phyloP scores from a whole-genome alignment of 2,113 vertebrate species.

The Cromileptes altivelis region DNA sequence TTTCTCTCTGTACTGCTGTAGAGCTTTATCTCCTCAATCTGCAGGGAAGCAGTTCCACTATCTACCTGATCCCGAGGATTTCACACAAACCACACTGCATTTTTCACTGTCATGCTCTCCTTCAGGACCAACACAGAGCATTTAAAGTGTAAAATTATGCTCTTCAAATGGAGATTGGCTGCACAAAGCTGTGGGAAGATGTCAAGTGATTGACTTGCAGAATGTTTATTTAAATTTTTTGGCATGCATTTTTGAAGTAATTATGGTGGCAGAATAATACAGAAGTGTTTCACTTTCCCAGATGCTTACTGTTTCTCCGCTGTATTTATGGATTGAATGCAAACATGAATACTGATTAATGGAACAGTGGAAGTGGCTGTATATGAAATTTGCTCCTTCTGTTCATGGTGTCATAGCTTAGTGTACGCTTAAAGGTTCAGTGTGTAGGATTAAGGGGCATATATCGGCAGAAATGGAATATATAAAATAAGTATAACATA shows the following conservation, averaged over 20 bases:
- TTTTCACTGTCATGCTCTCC: constrained; percentile 1
- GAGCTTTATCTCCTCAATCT: constrained; percentile 19
- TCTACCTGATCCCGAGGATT: constrained; percentile 20
- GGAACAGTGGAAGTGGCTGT: neutral
- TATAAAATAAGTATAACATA: too few relatives aligned
- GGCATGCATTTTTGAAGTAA: neutral
- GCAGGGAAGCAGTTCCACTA: constrained; percentile 12
- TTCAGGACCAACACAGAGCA: neutral
- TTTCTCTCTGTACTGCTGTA: constrained; percentile 7
- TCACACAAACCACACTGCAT: constrained; percentile 7
- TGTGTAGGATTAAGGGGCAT: too few relatives aligned
- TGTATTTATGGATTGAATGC: neutral
- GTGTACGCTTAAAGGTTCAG: neutral
- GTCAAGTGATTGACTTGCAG: neutral
- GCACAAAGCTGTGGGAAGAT: neutral
- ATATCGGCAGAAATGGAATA: too few relatives aligned
- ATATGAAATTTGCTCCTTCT: neutral
- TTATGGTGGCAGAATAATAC: neutral
- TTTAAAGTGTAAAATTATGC: neutral
- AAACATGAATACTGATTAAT: neutral
- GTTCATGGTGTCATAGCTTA: neutral
- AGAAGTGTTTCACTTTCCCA: neutral
- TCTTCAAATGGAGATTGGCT: neutral
- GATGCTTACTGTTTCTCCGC: neutral
- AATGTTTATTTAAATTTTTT: neutral